These are phyloP conservation scores for Rhodinocichla rosea DNA, from an alignment of 2,113 vertebrate species.

Conservation along the genomic window DNA sequence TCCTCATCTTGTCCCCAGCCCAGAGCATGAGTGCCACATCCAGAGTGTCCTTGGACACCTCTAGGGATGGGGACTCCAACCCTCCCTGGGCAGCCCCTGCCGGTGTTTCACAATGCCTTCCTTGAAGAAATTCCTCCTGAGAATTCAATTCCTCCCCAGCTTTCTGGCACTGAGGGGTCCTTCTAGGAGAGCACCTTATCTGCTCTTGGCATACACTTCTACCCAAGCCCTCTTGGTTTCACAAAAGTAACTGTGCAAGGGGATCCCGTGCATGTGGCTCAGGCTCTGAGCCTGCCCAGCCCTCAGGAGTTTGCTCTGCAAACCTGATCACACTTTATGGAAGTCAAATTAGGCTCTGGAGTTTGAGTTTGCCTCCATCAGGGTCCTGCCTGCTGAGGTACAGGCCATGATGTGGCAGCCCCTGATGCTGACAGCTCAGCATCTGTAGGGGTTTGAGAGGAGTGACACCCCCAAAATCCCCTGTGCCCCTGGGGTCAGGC, in stretches of 20 bases:
- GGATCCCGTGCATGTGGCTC: background rate
- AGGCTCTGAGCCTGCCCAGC: background rate
- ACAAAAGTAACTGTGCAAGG: background rate
- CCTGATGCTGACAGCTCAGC: background rate
- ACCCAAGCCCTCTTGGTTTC: background rate
- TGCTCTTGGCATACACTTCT: background rate
- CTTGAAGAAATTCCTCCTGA: background rate
- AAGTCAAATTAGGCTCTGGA: background rate
- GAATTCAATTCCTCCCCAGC: background rate
- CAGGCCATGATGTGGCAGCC: background rate
- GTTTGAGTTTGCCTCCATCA: background rate
- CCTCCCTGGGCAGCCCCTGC: background rate
- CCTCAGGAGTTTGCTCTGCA: background rate
- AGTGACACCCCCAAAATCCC: background rate
- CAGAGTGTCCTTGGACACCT: background rate
- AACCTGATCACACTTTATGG: accelerated
- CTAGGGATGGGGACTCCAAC: background rate
- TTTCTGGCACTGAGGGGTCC: background rate
- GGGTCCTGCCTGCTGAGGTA: background rate
- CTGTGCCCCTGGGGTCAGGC: background rate
- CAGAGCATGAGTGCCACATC: background rate
- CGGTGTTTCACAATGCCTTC: background rate
- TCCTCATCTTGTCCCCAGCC: background rate
- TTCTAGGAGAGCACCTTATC: background rate
- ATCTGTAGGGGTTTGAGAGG: background rate